Evolutionary conservation across 2,888 invertebrate genomes (phyloP).

Genomic region (Dendrolimus pini): DNA sequence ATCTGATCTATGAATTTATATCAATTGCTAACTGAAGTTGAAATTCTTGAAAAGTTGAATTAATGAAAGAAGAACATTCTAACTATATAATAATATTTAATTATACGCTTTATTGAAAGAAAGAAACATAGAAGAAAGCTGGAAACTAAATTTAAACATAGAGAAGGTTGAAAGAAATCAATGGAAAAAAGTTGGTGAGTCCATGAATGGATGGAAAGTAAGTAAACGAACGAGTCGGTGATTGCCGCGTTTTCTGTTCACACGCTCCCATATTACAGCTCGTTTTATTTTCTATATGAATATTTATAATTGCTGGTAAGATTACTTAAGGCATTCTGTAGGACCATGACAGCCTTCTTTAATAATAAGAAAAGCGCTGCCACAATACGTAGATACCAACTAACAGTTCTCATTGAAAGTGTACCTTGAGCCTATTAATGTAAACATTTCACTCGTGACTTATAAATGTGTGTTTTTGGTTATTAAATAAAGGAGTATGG

Average conservation of each 20-base stretch:
- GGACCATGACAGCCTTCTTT: too few relatives aligned
- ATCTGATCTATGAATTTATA: too few relatives aligned
- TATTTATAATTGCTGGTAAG: conserved; percentile 20
- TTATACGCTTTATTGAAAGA: conserved; percentile 10
- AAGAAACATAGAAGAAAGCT: conserved; percentile 56
- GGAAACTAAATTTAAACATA: conserved; percentile 39
- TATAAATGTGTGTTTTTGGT: too few relatives aligned
- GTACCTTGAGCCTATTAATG: too few relatives aligned
- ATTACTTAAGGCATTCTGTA: not conserved
- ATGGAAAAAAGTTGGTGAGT: conserved; percentile 63
- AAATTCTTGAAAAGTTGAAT: too few relatives aligned
- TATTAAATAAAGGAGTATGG: too few relatives aligned
- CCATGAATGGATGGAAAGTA: conserved; percentile 75
- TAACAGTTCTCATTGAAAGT: too few relatives aligned
- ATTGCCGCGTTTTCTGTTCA: conserved; percentile 58
- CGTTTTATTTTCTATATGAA: conserved; percentile 40
- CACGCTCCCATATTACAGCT: conserved; percentile 50
- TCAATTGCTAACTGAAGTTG: too few relatives aligned
- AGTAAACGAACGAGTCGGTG: conserved; percentile 49
- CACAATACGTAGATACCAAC: too few relatives aligned
- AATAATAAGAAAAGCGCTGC: too few relatives aligned
- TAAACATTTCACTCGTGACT: too few relatives aligned
- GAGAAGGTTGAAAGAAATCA: conserved; percentile 65
- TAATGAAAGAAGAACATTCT: too few relatives aligned
- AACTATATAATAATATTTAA: not conserved